phyloP scores from a whole-genome alignment of 2,797 vertebrate species.

The Pogoniulus pusillus region DNA sequence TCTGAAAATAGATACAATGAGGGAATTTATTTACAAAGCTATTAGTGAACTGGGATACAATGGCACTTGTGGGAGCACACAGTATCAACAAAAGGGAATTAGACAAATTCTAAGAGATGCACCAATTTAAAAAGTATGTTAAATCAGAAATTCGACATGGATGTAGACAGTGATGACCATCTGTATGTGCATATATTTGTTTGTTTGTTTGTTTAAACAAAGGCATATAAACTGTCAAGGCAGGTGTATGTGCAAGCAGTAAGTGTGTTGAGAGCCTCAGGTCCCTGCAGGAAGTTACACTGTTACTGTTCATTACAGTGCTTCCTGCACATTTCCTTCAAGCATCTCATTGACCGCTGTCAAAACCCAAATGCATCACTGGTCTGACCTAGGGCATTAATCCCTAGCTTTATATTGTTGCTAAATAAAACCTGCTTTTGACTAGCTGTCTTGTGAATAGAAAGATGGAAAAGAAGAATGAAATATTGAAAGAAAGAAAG shows the following conservation, averaged over 20 bases:
- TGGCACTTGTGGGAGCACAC: background rate
- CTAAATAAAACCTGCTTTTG: constrained; percentile 49
- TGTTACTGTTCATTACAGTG: background rate
- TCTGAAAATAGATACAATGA: background rate
- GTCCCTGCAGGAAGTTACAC: background rate
- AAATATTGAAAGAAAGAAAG: too few species aligned
- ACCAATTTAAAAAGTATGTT: background rate
- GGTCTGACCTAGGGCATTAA: background rate
- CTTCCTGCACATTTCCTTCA: background rate
- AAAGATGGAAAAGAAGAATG: constrained; percentile 36
- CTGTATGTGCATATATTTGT: background rate
- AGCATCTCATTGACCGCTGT: constrained; percentile 4
- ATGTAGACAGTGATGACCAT: background rate
- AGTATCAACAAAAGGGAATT: background rate
- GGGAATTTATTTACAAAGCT: background rate
- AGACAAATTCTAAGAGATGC: background rate
- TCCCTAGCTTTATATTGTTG: background rate
- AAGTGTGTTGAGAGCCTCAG: background rate
- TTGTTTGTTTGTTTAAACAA: background rate
- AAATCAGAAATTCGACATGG: background rate
- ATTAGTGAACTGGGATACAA: background rate
- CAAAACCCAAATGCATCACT: background rate
- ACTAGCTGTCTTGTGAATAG: background rate
- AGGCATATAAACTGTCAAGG: background rate
- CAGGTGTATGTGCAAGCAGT: background rate